Percentiles rank a stretch among this genome's conserved stretches.
Evolutionary conservation across 2,797 vertebrate genomes (phyloP).

Genomic region (Malacoctenus gilli): DNA sequence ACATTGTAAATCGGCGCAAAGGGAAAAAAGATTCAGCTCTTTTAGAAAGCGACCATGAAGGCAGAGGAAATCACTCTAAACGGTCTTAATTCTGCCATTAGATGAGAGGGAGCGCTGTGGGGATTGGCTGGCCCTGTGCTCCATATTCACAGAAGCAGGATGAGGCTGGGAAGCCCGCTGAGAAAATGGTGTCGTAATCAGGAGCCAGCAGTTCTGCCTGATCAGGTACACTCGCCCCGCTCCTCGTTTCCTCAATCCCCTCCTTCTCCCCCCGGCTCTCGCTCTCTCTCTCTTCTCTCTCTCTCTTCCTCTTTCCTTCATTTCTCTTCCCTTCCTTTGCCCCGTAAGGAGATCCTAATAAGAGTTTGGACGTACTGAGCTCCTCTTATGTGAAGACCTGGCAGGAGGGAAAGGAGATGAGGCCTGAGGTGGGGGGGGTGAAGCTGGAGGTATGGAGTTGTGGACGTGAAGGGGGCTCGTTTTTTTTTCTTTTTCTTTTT

Average conservation of each 20-base stretch:
- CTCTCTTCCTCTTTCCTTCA: slow-evolving; percentile 68
- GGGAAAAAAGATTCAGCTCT: slow-evolving; percentile 76
- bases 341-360: slow-evolving; percentile 90
- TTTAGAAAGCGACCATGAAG: slow-evolving; percentile 78
- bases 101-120: slow-evolving; percentile 86
- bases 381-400: slow-evolving; percentile 77
- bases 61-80: slow-evolving; percentile 98
- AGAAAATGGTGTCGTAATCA: slow-evolving; percentile 99
- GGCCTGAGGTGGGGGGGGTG: slow-evolving; percentile 70
- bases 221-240: slow-evolving; percentile 90
- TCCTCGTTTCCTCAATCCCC: slow-evolving; percentile 74
- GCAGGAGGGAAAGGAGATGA: slow-evolving; percentile 76
- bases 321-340: slow-evolving; percentile 74
- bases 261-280: slow-evolving; percentile 63
- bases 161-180: slow-evolving; percentile 94
- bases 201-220: slow-evolving; percentile 93
- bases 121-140: slow-evolving; percentile 92
- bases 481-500: slow-evolving; percentile 87
- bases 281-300: too few species aligned
- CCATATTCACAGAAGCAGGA: slow-evolving; percentile 98
- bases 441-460: slow-evolving; percentile 64
- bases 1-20: slow-evolving; percentile 77
- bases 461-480: slow-evolving; percentile 46
- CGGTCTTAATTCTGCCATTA: slow-evolving; percentile 99
- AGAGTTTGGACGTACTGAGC: slow-evolving; percentile 84